Conservation (phyloP, 2,888 invertebrate species). For the Sarcophaga subvicina region DNA sequence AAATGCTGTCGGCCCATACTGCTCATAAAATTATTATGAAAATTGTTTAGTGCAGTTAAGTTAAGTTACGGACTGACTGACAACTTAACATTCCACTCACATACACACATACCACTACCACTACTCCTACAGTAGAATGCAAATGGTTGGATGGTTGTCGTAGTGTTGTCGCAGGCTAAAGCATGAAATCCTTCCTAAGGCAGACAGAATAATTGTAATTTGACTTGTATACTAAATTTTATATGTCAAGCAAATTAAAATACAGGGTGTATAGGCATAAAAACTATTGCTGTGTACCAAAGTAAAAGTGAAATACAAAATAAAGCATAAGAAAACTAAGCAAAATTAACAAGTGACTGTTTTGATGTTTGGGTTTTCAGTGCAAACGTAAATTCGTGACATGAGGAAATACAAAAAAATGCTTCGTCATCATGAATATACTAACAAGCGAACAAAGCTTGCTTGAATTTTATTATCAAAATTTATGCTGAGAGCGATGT, state of each 20-base stretch:
- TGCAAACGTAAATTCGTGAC: no score
- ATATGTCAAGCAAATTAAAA: constrained; percentile 19
- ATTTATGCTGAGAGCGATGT: no score
- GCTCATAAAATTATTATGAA: background rate
- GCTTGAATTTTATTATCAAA: no score
- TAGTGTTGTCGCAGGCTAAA: background rate
- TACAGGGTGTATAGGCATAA: background rate
- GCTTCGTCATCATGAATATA: no score
- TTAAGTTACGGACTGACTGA: background rate
- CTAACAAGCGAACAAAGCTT: no score
- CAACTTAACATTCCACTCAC: constrained; percentile 1
- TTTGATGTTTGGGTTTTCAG: no score
- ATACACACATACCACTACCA: background rate
- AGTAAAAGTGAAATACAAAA: no score
- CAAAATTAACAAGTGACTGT: no score
- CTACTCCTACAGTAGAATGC: constrained; percentile 32
- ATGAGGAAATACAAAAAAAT: no score
- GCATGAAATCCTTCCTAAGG: background rate
- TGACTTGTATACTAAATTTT: constrained; percentile 41
- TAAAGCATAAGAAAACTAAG: no score
- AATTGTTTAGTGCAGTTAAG: background rate
- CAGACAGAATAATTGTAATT: constrained; percentile 37
- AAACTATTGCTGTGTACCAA: background rate
- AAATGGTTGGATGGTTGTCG: background rate
- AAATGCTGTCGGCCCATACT: background rate